phyloP scores from a whole-genome alignment of 1,140 invertebrate genomes.

The Laupala kohalensis region DNA sequence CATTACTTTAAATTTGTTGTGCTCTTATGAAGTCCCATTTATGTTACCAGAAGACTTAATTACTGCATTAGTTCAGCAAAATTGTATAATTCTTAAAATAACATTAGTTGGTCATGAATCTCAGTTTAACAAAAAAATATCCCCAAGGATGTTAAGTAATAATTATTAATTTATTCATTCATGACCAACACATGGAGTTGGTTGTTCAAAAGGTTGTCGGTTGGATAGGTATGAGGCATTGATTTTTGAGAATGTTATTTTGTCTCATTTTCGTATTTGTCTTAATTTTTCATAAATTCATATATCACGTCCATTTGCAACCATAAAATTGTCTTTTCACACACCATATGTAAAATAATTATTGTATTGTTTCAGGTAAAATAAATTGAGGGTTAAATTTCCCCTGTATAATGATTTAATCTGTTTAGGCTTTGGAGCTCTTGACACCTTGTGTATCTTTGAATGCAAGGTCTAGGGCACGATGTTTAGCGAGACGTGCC shows the following conservation, averaged over 20 bases:
- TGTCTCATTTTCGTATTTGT: background rate
- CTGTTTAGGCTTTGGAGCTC: conserved; percentile 51
- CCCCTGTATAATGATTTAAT: conserved; percentile 19
- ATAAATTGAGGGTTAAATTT: conserved; percentile 17
- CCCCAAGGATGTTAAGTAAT: too few relatives aligned
- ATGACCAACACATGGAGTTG: too few relatives aligned
- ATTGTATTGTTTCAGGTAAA: background rate
- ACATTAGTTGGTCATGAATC: too few relatives aligned
- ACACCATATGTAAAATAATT: background rate
- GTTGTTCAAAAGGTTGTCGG: too few relatives aligned
- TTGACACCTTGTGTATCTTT: conserved; percentile 52
- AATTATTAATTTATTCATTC: too few relatives aligned
- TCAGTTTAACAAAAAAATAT: too few relatives aligned
- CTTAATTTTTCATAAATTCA: background rate
- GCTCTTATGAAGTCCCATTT: background rate
- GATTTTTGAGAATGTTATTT: background rate
- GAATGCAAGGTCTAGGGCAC: conserved; percentile 53
- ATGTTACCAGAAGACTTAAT: background rate
- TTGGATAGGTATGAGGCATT: too few relatives aligned
- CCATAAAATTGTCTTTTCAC: background rate
- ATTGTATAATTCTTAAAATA: too few relatives aligned
- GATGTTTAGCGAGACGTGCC: conserved; percentile 55
- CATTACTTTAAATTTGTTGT: background rate
- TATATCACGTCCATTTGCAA: background rate
- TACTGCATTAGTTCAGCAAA: too few relatives aligned